Base-by-base conservation (phyloP, 37 sponge, comb jelly and placozoan species). In the Aphrocallistes beatrix region DNA sequence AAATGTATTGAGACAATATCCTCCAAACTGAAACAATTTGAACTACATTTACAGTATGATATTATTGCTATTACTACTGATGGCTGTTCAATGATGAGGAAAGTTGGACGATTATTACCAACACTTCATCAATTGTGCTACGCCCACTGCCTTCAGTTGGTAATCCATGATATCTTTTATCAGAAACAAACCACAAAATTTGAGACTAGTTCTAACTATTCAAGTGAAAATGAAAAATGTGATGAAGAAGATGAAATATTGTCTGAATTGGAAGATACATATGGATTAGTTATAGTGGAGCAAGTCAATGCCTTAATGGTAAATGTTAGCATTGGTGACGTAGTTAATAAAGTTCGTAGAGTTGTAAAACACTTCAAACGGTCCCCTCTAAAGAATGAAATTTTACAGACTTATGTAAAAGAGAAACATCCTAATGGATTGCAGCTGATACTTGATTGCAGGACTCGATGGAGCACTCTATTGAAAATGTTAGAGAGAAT, bases 51-150 rank as follows among this genome's bases (percentile, higher is more conserved):
- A 60, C 75, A 60, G 75, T 60, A 21, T 32, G 75, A 60, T 60
- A 60, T 60, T 60, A 60, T 60, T 60, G 75, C 75, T 60, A 60
- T 60, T 60, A 60, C 75, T 28, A 60, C 75, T 60, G 75, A 60
- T 60, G 75, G 75, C 17, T 60, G 75, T 13, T 60, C 75, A 60
- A 60, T 60, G 75, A 60, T 60, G 75, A 60, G n/a, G 75, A 60
- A 60, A 60, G 75, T 60, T 60, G 34, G 75, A 60, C 75, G 75
- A 60, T 60, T 60, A 60, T 60, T 60, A 60, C 75, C 75, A 60
- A 60, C 75, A 60, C 25, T 60, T 60, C 75, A 60, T 60, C 75
- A 60, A 60, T 60, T 60, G 75, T 60, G 75, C 34, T 60, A 60
- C 34, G 75, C 75, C 21, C 75, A 60, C 34, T 8, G 10, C 75